Percentiles rank a stretch among this genome's conserved stretches.
phyloP scores from a whole-genome alignment of 2,113 vertebrate genomes.

The Bubo blakistoni region DNA sequence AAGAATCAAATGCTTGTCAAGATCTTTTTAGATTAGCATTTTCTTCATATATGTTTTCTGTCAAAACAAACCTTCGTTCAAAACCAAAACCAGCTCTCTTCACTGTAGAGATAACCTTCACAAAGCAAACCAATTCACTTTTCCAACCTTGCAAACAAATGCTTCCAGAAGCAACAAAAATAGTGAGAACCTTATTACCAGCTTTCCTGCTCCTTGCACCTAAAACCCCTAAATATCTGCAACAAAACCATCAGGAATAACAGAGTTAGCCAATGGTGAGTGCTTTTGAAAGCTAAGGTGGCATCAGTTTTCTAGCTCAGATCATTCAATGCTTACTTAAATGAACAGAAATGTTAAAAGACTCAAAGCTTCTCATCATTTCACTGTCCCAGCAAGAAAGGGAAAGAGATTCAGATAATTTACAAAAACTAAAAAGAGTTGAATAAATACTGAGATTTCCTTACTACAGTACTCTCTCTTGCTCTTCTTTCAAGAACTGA shows the following conservation, averaged over 20 bases:
- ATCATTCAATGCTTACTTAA: not conserved
- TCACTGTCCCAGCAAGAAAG: not conserved
- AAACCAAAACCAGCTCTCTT: not conserved
- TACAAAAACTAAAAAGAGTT: not conserved
- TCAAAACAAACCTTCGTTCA: conserved; percentile 35
- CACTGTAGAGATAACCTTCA: conserved; percentile 16
- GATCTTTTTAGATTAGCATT: conserved; percentile 28
- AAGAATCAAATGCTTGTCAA: not conserved
- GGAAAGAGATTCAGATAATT: not conserved
- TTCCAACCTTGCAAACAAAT: not conserved
- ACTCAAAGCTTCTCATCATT: not conserved
- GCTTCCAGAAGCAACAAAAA: not conserved
- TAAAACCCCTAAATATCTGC: not conserved
- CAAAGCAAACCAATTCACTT: conserved; percentile 11
- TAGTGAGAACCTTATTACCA: not conserved
- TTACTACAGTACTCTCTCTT: not conserved
- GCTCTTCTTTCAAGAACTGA: not conserved
- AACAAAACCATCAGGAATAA: not conserved
- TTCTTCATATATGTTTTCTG: conserved; percentile 2
- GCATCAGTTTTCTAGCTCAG: not conserved
- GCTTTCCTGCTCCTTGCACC: not conserved
- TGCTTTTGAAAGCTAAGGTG: not conserved
- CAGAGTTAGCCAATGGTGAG: not conserved
- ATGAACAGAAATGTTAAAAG: not conserved
- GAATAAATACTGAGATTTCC: not conserved